A percentile compares a stretch with the other conserved stretches of the same genome.
phyloP scores from a whole-genome alignment of 2,113 vertebrate genomes.

The Dicerorhinus sumatrensis region DNA sequence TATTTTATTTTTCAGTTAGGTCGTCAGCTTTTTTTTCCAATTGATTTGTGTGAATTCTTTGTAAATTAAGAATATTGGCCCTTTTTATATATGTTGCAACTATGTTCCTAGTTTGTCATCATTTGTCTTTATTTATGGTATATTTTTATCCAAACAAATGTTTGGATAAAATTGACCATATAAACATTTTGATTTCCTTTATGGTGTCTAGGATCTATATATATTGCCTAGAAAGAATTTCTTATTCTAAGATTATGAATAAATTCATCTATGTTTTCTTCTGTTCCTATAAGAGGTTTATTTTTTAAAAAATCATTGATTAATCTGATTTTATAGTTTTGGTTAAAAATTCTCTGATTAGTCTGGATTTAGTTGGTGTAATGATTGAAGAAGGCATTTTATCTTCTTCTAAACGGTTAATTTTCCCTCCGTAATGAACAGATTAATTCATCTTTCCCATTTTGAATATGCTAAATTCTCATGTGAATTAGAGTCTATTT shows the following conservation, averaged over 20 bases:
- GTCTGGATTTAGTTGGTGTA: slow-evolving; percentile 19
- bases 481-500: slow-evolving; percentile 56
- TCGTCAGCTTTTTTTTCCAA: not conserved
- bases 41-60: not conserved
- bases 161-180: slow-evolving; percentile 14
- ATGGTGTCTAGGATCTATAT: slow-evolving; percentile 19
- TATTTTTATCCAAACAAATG: not conserved
- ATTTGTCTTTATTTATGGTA: not conserved
- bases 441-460: slow-evolving; percentile 54
- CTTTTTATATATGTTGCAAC: not conserved
- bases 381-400: not conserved
- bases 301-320: not conserved
- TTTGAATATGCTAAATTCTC: slow-evolving; percentile 60
- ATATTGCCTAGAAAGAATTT: slow-evolving; percentile 43
- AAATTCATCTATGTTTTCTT: slow-evolving; percentile 42
- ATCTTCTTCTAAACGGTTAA: slow-evolving; percentile 33
- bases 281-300: slow-evolving; percentile 28
- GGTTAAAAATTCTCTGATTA: slow-evolving; percentile 37
- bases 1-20: slow-evolving; percentile 6
- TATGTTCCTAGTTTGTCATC: not conserved
- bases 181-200: slow-evolving; percentile 55
- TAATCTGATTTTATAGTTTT: slow-evolving; percentile 55
- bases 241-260: slow-evolving; percentile 44
- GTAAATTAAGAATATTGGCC: not conserved
- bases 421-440: slow-evolving; percentile 51